Evolutionary conservation across 2,113 vertebrate species (phyloP).

Genomic region (Stigmatopora nigra): DNA sequence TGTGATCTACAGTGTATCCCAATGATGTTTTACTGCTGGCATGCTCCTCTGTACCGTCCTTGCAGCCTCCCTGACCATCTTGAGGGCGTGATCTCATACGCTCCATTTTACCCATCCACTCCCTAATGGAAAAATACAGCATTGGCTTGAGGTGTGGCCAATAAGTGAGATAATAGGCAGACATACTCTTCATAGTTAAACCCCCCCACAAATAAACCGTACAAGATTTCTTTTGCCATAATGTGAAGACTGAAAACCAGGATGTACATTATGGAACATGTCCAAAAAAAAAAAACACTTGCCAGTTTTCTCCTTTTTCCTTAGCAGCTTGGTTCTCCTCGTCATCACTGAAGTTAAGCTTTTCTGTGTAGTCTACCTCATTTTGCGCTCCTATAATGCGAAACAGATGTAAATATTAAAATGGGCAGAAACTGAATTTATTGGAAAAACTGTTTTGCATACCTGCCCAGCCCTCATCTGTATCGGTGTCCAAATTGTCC

Average conservation of each 20-base stretch:
- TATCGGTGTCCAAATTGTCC: constrained; percentile 91
- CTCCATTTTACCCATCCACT: constrained; percentile 74
- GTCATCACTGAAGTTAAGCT: constrained; percentile 97
- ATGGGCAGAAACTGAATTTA: not conserved
- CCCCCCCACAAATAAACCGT: too few relatives aligned
- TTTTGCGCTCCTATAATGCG: constrained; percentile 84
- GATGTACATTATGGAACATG: not conserved
- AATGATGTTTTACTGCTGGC: constrained; percentile 60
- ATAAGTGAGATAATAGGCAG: not conserved
- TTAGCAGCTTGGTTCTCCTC: constrained; percentile 89
- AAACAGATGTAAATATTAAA: not conserved
- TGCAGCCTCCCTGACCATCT: constrained; percentile 73
- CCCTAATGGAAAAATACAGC: constrained; percentile 47
- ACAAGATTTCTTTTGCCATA: not conserved
- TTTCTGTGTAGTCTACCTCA: constrained; percentile 98
- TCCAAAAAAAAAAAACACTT: constrained; percentile 44
- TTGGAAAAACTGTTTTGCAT: constrained; percentile 26
- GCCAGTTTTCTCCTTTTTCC: constrained; percentile 83
- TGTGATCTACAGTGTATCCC: constrained; percentile 60
- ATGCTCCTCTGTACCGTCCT: constrained; percentile 76
- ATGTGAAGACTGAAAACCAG: not conserved
- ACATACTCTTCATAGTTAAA: not conserved
- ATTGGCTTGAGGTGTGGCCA: not conserved
- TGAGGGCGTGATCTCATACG: constrained; percentile 70
- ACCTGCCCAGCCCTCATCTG: constrained; percentile 99